Evolutionary conservation across 2,888 invertebrate species (phyloP), one percentile per base, ranked within the genome.

Genomic region (Limulus polyphemus): DNA sequence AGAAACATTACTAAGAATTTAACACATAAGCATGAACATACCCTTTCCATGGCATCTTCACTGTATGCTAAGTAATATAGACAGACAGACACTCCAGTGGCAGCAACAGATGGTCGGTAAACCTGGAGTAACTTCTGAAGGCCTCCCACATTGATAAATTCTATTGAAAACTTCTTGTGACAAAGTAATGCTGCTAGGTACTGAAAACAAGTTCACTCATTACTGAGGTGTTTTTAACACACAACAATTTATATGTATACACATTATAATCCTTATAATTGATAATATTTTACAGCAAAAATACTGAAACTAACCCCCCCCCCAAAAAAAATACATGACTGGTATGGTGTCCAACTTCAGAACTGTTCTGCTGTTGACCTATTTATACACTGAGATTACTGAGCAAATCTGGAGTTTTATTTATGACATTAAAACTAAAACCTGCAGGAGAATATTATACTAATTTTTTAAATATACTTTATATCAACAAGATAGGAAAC

Each of bases 151-250:
- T 88, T 84, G 58, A 99, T 86, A 76, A 98, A 98, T 75, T 98
- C 97, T 48, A 97, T 85, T 0, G 93, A 91, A 79, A 99, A 97
- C 77, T 97, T 97, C 79, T 98, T 98, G 77, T 99, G 98, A 74
- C 97, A 97, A 13, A 99, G 81, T 65, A 99, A 77, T 0, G 95
- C 90, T 0, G 95, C 90, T 17, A 98, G 80, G 77, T 95, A 98
- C 79, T 94, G 70, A 55, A 72, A 63, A 58, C 51, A 60, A 61
- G 32, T 32, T 32, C 32, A 32, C 32, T 5, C 32, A 32, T 3
- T 7, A 32, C n/a, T 56, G 60, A 61, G 32, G 48, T 47, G 47
- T 11, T 7, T 10, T 48, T 14, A 17, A 47, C 55, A 14, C 2
- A 49, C 12, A 10, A 48, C 17, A 57, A 57, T 46, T 11, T 13